Percentiles rank a stretch among this genome's conserved stretches.
Evolutionary conservation across 2,888 invertebrate species (phyloP).

Genomic region (Drosophila formosana): DNA sequence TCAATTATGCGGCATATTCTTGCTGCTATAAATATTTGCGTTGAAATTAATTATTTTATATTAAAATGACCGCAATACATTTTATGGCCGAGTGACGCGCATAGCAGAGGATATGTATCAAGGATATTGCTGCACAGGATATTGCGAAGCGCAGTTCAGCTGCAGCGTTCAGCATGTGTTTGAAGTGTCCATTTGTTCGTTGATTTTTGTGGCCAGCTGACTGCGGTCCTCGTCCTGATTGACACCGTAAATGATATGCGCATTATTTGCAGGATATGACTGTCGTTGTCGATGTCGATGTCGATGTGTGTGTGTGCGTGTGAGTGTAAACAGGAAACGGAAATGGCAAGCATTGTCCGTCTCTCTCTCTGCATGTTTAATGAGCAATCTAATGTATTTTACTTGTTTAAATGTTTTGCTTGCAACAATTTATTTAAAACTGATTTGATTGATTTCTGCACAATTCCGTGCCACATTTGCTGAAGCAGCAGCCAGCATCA

Average conservation of each 20-base stretch:
- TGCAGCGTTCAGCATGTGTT: constrained; percentile 3
- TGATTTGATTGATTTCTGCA: constrained; percentile 20
- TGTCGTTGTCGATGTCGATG: constrained; percentile 42
- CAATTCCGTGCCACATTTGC: constrained; percentile 46
- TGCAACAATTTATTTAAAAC: constrained; percentile 1
- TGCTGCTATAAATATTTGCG: constrained; percentile 79
- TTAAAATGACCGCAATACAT: constrained; percentile 81
- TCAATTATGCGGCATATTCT: constrained; percentile 79
- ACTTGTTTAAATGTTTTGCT: constrained; percentile 30
- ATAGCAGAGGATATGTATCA: constrained; percentile 24
- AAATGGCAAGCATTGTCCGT: constrained; percentile 74
- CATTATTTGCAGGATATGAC: constrained; percentile 75
- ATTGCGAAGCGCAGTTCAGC: background rate
- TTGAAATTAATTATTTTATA: constrained; percentile 82
- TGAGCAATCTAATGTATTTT: constrained; percentile 47
- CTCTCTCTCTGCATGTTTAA: constrained; percentile 36
- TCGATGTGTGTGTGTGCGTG: constrained; percentile 20
- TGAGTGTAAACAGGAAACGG: constrained; percentile 72
- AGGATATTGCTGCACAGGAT: constrained; percentile 40
- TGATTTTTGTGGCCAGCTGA: constrained; percentile 66
- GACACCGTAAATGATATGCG: constrained; percentile 77
- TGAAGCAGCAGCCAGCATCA: constrained; percentile 58
- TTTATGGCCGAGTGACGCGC: constrained; percentile 64
- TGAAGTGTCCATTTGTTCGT: constrained; percentile 34
- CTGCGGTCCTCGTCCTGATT: constrained; percentile 61